These are phyloP conservation scores for Ophion ventricosus DNA, from an alignment of 2,888 invertebrate species.

Conservation along the genomic window DNA sequence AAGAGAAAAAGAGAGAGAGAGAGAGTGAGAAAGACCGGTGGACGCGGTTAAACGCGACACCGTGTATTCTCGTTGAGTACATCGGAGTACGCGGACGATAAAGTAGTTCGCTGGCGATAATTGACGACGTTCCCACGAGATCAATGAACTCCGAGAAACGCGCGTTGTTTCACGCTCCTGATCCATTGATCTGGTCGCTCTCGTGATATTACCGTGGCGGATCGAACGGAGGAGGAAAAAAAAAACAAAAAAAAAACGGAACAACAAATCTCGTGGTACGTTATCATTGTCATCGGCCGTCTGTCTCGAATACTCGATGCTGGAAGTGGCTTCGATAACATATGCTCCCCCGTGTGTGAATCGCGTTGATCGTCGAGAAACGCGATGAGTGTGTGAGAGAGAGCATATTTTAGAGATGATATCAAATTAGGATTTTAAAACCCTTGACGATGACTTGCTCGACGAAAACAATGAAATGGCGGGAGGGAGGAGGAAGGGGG, in stretches of 20 bases:
- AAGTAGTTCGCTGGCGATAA: constrained; percentile 35
- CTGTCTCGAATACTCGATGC: constrained; percentile 48
- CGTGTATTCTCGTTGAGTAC: constrained; percentile 46
- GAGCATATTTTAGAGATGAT: constrained; percentile 48
- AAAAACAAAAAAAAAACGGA: constrained; percentile 1
- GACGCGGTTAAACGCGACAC: constrained; percentile 12
- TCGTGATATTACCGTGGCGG: neutral
- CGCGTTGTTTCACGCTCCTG: constrained; percentile 10
- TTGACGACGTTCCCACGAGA: constrained; percentile 48
- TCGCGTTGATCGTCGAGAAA: constrained; percentile 10
- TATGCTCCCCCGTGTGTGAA: constrained; percentile 36
- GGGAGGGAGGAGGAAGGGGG: constrained; percentile 12
- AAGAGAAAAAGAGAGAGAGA: constrained; percentile 8
- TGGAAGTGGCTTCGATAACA: constrained; percentile 60
- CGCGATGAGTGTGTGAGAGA: constrained; percentile 19
- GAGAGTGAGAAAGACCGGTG: constrained; percentile 28
- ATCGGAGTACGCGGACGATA: constrained; percentile 49
- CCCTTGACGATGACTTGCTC: constrained; percentile 25
- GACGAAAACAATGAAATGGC: constrained; percentile 36
- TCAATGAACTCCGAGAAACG: constrained; percentile 31
- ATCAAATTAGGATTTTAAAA: constrained; percentile 17
- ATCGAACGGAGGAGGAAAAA: neutral
- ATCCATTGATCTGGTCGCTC: constrained; percentile 24
- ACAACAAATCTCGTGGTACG: constrained; percentile 23
- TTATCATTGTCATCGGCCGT: constrained; percentile 35